Conservation (phyloP, 2,113 vertebrate species). For the Cairina moschata region DNA sequence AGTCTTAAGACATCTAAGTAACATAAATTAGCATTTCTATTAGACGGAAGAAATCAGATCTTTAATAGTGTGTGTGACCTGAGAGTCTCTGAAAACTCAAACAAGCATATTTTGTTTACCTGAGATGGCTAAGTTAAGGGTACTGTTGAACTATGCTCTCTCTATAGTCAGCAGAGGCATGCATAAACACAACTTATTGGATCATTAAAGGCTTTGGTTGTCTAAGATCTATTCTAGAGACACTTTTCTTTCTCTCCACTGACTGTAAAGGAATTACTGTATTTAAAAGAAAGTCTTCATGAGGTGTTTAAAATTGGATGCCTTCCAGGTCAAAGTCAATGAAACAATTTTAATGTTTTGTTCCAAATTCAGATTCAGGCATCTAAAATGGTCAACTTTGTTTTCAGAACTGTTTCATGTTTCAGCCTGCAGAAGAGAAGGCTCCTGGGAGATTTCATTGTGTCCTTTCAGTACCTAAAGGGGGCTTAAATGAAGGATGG, state of each 20-base stretch:
- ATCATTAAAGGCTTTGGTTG: not conserved
- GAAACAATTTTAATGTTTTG: not conserved
- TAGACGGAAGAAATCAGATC: not conserved
- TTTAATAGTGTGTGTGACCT: not conserved
- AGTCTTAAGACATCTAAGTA: not conserved
- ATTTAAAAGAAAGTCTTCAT: not conserved
- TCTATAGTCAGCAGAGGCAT: not conserved
- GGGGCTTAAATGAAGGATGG: no score
- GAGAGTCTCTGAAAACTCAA: not conserved
- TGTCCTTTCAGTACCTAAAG: no score
- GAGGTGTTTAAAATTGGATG: not conserved
- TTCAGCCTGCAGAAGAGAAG: no score
- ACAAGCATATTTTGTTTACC: not conserved
- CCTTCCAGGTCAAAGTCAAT: not conserved
- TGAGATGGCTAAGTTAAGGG: not conserved
- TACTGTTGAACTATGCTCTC: not conserved
- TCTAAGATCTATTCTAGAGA: not conserved
- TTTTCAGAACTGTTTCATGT: not conserved
- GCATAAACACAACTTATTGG: not conserved
- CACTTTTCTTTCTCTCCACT: not conserved
- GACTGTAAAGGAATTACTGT: not conserved
- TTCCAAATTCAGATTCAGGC: not conserved
- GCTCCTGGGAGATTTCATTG: no score
- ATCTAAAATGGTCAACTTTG: not conserved
- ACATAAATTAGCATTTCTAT: not conserved